These are phyloP conservation scores for Yasuhikotakia modesta DNA, from an alignment of 2,797 vertebrate species.

Conservation along the genomic window DNA sequence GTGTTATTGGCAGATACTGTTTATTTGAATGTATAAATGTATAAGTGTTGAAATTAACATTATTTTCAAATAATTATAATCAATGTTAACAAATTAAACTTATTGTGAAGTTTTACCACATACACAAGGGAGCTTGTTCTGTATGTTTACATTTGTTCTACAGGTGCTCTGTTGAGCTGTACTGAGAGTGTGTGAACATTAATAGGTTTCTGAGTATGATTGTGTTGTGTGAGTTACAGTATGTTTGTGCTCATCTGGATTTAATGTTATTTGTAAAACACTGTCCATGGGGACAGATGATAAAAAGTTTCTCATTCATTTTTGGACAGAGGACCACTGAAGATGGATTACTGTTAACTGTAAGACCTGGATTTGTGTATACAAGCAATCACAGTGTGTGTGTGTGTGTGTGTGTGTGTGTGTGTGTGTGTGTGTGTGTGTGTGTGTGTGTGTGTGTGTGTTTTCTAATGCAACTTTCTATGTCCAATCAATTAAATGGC, in stretches of 20 bases:
- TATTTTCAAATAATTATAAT: no score
- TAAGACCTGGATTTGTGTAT: conserved; percentile 3
- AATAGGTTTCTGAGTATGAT: neutral
- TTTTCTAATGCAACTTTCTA: neutral
- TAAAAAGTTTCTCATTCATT: conserved; percentile 34
- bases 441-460: conserved; percentile 10
- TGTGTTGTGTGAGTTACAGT: conserved; percentile 13
- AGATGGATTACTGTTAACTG: conserved; percentile 42
- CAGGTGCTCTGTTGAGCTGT: neutral
- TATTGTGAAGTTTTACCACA: no score
- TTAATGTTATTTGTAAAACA: conserved; percentile 5
- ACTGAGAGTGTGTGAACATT: no score
- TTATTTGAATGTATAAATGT: no score
- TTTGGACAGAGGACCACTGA: conserved; percentile 49
- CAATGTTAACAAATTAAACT: no score
- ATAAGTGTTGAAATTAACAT: no score
- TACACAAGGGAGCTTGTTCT: neutral
- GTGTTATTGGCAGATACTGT: no score
- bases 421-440: no score
- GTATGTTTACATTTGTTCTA: neutral
- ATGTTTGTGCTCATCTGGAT: neutral
- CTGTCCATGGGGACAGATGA: conserved; percentile 31
- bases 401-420: conserved; percentile 22
- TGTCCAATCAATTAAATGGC: neutral
- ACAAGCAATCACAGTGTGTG: neutral